These are phyloP conservation scores for Aegithalos caudatus DNA, from an alignment of 2,113 vertebrate genomes.

Conservation along the genomic window DNA sequence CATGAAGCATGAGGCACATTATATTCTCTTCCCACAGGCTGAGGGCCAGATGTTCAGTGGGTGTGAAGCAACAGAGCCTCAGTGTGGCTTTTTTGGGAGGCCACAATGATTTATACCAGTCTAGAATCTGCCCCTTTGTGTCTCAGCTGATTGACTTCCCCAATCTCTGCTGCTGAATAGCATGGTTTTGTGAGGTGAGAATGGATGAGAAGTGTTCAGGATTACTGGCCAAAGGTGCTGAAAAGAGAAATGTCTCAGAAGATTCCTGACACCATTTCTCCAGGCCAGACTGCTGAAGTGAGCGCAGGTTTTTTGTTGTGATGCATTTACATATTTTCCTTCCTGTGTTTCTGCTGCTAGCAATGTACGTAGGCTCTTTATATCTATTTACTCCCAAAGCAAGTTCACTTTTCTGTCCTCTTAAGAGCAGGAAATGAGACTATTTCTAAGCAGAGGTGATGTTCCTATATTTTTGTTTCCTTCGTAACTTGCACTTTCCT, in stretches of 20 bases:
- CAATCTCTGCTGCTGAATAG: not conserved
- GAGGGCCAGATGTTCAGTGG: slow-evolving; percentile 40
- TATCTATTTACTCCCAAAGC: not conserved
- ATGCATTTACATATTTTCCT: not conserved
- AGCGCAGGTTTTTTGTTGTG: not conserved
- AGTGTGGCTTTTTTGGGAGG: not conserved
- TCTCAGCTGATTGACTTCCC: not conserved
- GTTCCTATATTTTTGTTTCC: not conserved
- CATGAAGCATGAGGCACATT: not conserved
- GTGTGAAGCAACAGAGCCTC: not conserved
- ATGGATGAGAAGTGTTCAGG: not conserved
- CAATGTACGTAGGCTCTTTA: not conserved
- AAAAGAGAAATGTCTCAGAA: not conserved
- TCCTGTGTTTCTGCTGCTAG: not conserved
- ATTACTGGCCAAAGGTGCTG: not conserved
- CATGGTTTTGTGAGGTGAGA: not conserved
- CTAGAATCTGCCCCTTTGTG: not conserved
- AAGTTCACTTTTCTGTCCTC: not conserved
- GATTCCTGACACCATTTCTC: not conserved
- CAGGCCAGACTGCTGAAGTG: not conserved
- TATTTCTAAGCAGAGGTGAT: not conserved
- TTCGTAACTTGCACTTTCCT: not conserved
- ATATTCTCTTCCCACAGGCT: slow-evolving; percentile 40
- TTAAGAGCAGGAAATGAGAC: not conserved
- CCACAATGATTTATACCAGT: not conserved